Evolutionary conservation across 2,113 vertebrate genomes (phyloP), one percentile per base, ranked within the genome.

Genomic region (Micromys minutus): DNA sequence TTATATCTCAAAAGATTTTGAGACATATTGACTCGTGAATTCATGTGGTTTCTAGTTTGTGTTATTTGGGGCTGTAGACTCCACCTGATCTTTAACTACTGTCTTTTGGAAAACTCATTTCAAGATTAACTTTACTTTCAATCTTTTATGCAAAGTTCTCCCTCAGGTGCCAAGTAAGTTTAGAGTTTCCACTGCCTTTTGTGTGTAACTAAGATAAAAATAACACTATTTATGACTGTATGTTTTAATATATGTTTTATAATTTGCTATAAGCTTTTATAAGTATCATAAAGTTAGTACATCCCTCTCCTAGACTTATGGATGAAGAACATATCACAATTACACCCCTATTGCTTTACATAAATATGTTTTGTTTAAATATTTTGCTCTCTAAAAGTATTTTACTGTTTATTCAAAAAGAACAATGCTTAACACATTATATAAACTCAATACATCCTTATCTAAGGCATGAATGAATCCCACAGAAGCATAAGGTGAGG

Each of bases 51-150:
- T 65, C 29, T 85, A 65, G 13, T 65, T 45, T 31, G 39, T 85
- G 16, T 85, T 65, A 16, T 34, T 45, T 21, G 21, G 45, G 31
- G 31, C 31, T 69, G 34, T n/a, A 34, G 31, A 47, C 36, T 86
- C 63, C 67, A 86, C 1, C 65, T 34, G 29, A 75, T 75, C 52
- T 59, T 15, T 31, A 5, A 94, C 21, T 88, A n/a, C n/a, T n/a
- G 88, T 91, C 21, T 83, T 13, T 24, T 83, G 10, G 7, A 0
- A 91, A 83, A 83, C 10, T 91, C 47, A 19, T 69, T 77, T 86
- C 77, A 89, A 91, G 22, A 57, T 89, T 13, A 84, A 85, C 9
- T 92, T 91, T 29, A 87, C 13, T 69, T 76, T 89, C 39, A 52
- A 45, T 90, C 29, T 26, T 17, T 8, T 90, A 69, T 87, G 22